Percentiles rank a stretch among this genome's conserved stretches.
phyloP scores from a whole-genome alignment of 2,113 vertebrate species.

The Strix aluco region DNA sequence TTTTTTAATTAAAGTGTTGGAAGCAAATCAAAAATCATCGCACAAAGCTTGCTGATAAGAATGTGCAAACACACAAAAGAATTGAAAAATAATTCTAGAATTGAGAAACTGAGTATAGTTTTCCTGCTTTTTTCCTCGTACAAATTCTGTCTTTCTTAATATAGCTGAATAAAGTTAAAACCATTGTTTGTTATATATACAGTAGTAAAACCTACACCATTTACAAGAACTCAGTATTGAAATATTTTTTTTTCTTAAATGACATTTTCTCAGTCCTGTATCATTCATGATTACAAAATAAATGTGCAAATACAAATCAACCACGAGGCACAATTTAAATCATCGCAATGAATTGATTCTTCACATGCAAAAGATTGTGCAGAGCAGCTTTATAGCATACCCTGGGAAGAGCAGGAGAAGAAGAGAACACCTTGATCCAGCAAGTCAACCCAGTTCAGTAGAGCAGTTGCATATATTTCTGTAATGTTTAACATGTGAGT shows the following conservation, averaged over 20 bases:
- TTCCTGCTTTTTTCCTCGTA: neutral
- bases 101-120: neutral
- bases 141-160: neutral
- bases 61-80: neutral
- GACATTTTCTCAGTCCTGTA: neutral
- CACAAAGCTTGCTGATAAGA: neutral
- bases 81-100: neutral
- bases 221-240: neutral
- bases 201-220: neutral
- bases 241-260: neutral
- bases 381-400: neutral
- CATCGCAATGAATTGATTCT: rapidly evolving
- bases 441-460: neutral
- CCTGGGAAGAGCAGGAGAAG: neutral
- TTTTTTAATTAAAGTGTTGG: neutral
- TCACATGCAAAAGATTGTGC: neutral
- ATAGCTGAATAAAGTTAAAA: neutral
- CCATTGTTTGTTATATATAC: neutral
- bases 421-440: rapidly evolving
- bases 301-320: neutral
- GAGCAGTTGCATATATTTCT: neutral
- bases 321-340: neutral
- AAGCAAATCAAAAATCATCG: neutral
- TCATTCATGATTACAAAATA: neutral
- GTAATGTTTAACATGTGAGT: rapidly evolving